These are phyloP conservation scores for Venturia canescens DNA, from an alignment of 1,140 invertebrate genomes.

Conservation along the genomic window DNA sequence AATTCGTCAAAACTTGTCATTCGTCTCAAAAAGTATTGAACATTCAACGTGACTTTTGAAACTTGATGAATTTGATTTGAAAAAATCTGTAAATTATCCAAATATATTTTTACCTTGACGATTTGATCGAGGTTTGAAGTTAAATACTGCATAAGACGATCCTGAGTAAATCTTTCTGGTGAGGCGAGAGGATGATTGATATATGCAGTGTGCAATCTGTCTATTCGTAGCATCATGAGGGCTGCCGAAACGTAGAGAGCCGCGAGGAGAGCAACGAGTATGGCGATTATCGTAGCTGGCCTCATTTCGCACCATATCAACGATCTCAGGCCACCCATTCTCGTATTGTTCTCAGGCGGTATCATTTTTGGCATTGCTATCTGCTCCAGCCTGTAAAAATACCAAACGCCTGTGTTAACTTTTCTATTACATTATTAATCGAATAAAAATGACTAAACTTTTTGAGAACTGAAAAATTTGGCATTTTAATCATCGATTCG, in stretches of 20 bases:
- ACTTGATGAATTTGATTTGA: no score
- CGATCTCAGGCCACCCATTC: slow-evolving; percentile 46
- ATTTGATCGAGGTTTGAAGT: slow-evolving; percentile 74
- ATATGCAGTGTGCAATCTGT: slow-evolving; percentile 72
- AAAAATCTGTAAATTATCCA: no score
- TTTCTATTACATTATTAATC: no score
- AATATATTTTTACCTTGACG: slow-evolving; percentile 66
- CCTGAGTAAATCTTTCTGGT: slow-evolving; percentile 71
- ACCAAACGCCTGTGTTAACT: neutral
- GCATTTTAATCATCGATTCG: neutral
- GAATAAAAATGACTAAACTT: no score
- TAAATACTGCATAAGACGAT: slow-evolving; percentile 71
- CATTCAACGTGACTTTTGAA: no score
- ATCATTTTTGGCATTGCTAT: slow-evolving; percentile 44
- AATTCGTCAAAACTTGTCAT: no score
- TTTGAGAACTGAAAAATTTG: no score
- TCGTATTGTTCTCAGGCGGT: slow-evolving; percentile 12
- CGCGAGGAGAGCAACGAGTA: slow-evolving; percentile 63
- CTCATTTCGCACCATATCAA: slow-evolving; percentile 57
- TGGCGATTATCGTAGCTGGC: slow-evolving; percentile 63
- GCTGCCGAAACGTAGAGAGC: slow-evolving; percentile 72
- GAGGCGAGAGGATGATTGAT: slow-evolving; percentile 72
- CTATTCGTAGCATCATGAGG: slow-evolving; percentile 74
- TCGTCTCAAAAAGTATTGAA: no score
- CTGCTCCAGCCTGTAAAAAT: slow-evolving; percentile 53